Base-by-base conservation (phyloP, 2,888 invertebrate species). In the Phaonia tiefii region DNA sequence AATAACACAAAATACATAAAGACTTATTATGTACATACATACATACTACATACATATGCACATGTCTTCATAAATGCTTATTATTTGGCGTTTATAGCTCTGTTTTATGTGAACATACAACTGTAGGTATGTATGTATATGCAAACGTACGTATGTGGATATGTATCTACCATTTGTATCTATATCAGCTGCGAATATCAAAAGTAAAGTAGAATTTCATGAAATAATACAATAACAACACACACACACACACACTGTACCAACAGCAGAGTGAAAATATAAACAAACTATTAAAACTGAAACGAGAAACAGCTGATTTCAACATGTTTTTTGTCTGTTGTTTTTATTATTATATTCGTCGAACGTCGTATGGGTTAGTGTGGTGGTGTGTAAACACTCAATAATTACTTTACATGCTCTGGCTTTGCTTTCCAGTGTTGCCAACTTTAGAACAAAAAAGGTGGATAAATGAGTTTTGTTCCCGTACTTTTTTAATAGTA, bases 241-340 rank as follows among this genome's bases (percentile, higher is more conserved):
- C 56, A 63, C 74, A 70, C 58, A 77, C 31, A 69, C 31, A 51
- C 13, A 72, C n/a, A 70, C 25, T 11, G 20, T 49, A 37, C 20
- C 31, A 79, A 65, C 10, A 66, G 44, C 15, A 22, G 51, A 46
- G 25, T 54, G 39, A 66, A 77, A 77, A 78, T 71, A 80, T 75
- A 80, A 75, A 83, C 63, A 80, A 79, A 78, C 49, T 49, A 58
- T 67, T 39, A 51, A 69, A 69, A 46, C 46, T n/a, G 37, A 60
- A 56, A 71, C 8, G 11, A 51, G n/a, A 81, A 81, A 78, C 81
- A 81, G 81, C 81, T 81, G 81, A 79, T 74, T 75, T 72, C 54
- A 70, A 79, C 66, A 79, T 81, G 58, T 79, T 74, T 42, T n/a
- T 79, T 70, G 37, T 51, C 37, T 74, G 20, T 72, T 77, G 66